Evolutionary conservation across 2,888 invertebrate genomes (phyloP), one percentile per base, ranked within the genome.

Genomic region (Sesia apiformis): DNA sequence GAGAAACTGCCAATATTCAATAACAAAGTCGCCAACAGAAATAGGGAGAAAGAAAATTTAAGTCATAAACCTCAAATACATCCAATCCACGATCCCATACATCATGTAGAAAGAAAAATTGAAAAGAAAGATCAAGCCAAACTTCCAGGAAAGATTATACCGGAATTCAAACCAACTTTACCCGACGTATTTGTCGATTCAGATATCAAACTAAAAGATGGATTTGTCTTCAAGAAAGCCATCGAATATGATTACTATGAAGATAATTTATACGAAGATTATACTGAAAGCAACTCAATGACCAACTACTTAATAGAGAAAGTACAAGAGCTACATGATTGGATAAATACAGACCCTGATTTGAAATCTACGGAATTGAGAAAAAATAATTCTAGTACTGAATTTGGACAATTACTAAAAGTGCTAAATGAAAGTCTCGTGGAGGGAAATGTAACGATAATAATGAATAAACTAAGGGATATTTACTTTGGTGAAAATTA

Each of bases 401-500:
- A 87, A 3, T 88, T 89, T 40, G 70, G 78, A 0, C 70, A 79
- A 7, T 63, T 91, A 0, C 58, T 91, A 1, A 81, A 81, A 65
- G 90, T 91, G 0, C 60, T 92, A 0, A 92, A 92, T 59, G 85
- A 89, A 0, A 91, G 91, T 39, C 60, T 92, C 0, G 64, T 86
- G 0, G 84, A 89, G 61, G 90, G 91, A 0, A 90, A 91, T 58
- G 81, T 84, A 0, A 84, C 86, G 0, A 83, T 89, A 3, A 74
- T 92, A 0, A 81, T 91, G 79, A 76, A 69, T 39, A 90, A 91
- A 54, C 63, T 92, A 0, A 90, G 78, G 57, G 90, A 91, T 51
- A 72, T 91, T 53, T 91, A 91, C 61, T 85, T 86, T 38, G 84
- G 85, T 0, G 85, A 85, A 1, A 81, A 83, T 57, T 78, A 76